phyloP scores from a whole-genome alignment of 2,113 vertebrate genomes.

The Murina feae region DNA sequence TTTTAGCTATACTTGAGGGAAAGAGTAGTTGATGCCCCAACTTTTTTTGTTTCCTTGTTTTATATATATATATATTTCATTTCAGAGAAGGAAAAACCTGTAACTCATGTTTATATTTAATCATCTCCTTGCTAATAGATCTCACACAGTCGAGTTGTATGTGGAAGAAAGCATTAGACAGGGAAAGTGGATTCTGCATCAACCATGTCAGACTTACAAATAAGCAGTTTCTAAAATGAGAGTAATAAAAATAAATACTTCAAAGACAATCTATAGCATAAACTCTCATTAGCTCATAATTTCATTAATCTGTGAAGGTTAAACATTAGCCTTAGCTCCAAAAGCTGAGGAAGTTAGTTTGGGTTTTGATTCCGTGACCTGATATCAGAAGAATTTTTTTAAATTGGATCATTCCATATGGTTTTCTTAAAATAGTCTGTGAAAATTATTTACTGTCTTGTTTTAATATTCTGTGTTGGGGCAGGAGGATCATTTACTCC shows the following conservation, averaged over 20 bases:
- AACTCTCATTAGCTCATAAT: slow-evolving; percentile 10
- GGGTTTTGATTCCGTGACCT: neutral
- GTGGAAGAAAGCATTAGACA: neutral
- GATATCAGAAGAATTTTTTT: neutral
- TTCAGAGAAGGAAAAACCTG: slow-evolving; percentile 10
- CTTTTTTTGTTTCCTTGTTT: neutral
- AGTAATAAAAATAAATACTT: slow-evolving; percentile 34
- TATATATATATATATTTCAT: neutral
- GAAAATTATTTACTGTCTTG: neutral
- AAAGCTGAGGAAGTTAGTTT: neutral
- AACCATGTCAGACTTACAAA: slow-evolving; percentile 9
- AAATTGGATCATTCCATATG: neutral
- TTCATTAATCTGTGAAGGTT: slow-evolving; percentile 34
- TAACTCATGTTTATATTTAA: slow-evolving; percentile 36
- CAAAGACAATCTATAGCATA: slow-evolving; percentile 17
- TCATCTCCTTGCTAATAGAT: slow-evolving; percentile 44
- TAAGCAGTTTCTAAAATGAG: slow-evolving; percentile 24
- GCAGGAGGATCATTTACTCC: neutral
- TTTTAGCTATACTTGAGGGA: neutral
- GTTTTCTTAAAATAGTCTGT: slow-evolving; percentile 9
- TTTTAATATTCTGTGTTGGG: neutral
- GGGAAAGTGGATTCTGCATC: slow-evolving; percentile 24
- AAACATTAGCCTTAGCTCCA: slow-evolving; percentile 1
- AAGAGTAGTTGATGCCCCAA: neutral
- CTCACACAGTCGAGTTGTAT: neutral